Base-by-base conservation (phyloP, 2,888 invertebrate genomes). In the Eulithis testata region DNA sequence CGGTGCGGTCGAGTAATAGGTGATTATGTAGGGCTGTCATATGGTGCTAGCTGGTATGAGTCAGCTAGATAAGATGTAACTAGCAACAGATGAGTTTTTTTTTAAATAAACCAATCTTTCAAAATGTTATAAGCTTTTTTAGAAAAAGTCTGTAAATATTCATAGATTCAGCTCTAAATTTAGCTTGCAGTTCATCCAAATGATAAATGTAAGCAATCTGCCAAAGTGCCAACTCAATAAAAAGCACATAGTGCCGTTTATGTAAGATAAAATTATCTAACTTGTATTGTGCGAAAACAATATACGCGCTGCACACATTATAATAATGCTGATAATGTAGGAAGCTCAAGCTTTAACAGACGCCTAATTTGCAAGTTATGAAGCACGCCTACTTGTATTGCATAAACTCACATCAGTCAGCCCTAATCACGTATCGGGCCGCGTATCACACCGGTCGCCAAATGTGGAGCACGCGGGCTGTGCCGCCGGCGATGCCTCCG, bases 371-470 rank as follows among this genome's bases (percentile, higher is more conserved):
- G 56, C 56, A 60, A 60, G 43, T 49, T 52, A 63, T 60, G 63
- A 59, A 62, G 45, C 60, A 63, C 53, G 63, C 67, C 63, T 67
- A 61, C 66, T 57, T 51, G 50, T 31, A 60, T 58, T 63, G 67
- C 60, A 53, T 60, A 68, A 70, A 65, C 64, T 66, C 54, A 67
- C 68, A 68, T 68, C 63, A 71, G 72, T 70, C 76, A 82, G 67
- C 82, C 83, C 83, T 84, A 83, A 76, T 78, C 73, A 77, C 75
- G 77, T 82, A 77, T 78, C 73, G 81, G 82, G 80, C 80, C 80
- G 84, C 82, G 87, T 87, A 85, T 85, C 85, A 86, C 91, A 91
- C 91, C 89, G 90, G 91, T 90, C 89, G 85, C 82, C 87, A 87
- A 90, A 92, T 92, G 90, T 93, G 82, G 92, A 92, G 91, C 92